Conservation (phyloP, 2,797 vertebrate species). For the Takifugu rubripes region DNA sequence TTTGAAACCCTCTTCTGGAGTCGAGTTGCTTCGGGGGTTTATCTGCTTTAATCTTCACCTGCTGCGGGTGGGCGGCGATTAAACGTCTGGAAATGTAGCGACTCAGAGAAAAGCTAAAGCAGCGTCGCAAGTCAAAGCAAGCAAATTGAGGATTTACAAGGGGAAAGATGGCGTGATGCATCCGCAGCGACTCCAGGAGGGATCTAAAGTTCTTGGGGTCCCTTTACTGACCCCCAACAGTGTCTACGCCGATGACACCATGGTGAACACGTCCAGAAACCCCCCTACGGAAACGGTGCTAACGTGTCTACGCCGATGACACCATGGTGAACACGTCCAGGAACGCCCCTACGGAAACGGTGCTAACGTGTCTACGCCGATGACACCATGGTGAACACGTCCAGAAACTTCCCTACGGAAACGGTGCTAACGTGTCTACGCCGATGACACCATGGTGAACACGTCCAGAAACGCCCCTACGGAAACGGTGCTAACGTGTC, state of each 20-base stretch:
- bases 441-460: background rate
- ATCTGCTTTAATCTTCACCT: constrained; percentile 25
- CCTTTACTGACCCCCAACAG: background rate
- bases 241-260: background rate
- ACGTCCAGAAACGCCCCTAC: background rate
- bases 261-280: constrained; percentile 12
- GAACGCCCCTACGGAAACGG: too few species aligned
- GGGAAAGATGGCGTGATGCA: background rate
- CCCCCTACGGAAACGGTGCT: too few species aligned
- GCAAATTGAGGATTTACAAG: constrained; percentile 1
- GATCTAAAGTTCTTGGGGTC: constrained; percentile 2
- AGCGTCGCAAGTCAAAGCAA: constrained; percentile 19
- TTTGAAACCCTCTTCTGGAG: background rate
- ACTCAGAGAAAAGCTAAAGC: constrained; percentile 19
- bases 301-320: constrained; percentile 26
- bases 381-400: constrained; percentile 10
- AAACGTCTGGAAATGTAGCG: constrained; percentile 25
- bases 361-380: too few species aligned
- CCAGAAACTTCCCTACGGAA: too few species aligned
- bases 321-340: too few species aligned
- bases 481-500: too few species aligned
- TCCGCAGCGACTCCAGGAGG: background rate
- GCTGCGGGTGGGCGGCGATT: constrained; percentile 15
- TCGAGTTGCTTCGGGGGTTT: background rate
- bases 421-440: too few species aligned